Conservation (phyloP, 2,797 vertebrate genomes). For the Odontamblyopus rebecca region DNA sequence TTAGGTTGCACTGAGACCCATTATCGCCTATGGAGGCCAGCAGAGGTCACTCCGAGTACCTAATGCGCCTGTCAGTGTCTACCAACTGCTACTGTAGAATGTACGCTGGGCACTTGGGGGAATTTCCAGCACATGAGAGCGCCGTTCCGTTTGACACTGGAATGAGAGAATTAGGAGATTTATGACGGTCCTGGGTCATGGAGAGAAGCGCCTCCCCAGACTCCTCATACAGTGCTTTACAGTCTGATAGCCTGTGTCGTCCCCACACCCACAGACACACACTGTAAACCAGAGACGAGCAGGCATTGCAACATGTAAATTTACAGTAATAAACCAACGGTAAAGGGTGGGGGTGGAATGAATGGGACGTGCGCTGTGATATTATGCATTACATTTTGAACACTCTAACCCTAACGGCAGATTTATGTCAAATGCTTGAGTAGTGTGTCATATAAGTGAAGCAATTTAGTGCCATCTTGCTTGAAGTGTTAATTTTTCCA, state of each 20-base stretch:
- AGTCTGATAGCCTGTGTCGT: slow-evolving; percentile 64
- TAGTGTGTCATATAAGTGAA: neutral
- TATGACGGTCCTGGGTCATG: slow-evolving; percentile 65
- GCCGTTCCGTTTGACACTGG: slow-evolving; percentile 62
- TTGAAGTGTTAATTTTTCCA: neutral
- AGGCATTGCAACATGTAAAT: slow-evolving; percentile 22
- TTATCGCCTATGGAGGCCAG: neutral
- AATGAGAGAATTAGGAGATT: slow-evolving; percentile 73
- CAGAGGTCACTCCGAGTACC: slow-evolving; percentile 12
- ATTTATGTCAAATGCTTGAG: slow-evolving; percentile 6
- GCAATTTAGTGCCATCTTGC: neutral
- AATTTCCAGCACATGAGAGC: slow-evolving; percentile 64
- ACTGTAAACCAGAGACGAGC: slow-evolving; percentile 19
- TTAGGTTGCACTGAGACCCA: neutral
- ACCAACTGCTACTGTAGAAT: slow-evolving; percentile 44
- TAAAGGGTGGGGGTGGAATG: slow-evolving; percentile 6
- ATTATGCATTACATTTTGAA: slow-evolving; percentile 6
- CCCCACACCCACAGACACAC: slow-evolving; percentile 50
- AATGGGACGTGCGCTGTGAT: slow-evolving; percentile 4
- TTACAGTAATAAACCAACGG: slow-evolving; percentile 10
- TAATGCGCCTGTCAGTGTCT: slow-evolving; percentile 15
- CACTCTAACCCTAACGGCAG: slow-evolving; percentile 5
- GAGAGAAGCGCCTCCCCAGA: slow-evolving; percentile 56
- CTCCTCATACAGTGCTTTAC: slow-evolving; percentile 62
- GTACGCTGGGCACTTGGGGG: slow-evolving; percentile 31